Base-by-base conservation (phyloP, 2,888 invertebrate species). In the Phrixothrix hirtus region DNA sequence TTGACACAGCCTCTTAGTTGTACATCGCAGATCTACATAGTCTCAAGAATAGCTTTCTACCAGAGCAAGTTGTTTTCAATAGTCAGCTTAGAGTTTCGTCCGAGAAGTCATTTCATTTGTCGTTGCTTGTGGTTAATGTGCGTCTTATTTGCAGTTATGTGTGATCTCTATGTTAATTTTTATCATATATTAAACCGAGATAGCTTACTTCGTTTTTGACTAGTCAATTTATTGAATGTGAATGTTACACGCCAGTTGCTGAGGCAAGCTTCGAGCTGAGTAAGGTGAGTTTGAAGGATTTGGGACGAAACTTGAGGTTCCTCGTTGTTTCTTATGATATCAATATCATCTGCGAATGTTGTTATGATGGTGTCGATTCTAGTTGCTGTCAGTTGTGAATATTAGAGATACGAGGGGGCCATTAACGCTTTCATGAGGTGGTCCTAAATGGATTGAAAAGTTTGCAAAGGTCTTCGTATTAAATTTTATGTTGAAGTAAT, bases 341-440 rank as follows among this genome's bases (percentile, higher is more conserved):
- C 50, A 15, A 36, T 57, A 39, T 55, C 58, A 30, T 58, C 53
- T 10, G 55, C 57, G 39, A 35, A 57, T 9, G 57, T 48, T 7
- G 37, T 38, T 6, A 42, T 38, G 10, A 39, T n/a, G 29, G 29
- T 29, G 29, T 5, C n/a, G 10, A 3, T 15, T 34, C 35, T 37
- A 15, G 41, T 41, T 25, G n/a, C n/a, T n/a, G n/a, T n/a, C n/a
- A n/a, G n/a, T n/a, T n/a, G n/a, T n/a, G n/a, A n/a, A n/a, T n/a
- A n/a, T n/a, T n/a, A n/a, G 48, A 57, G 9, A 59, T 29, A 17
- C 59, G 55, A 10, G 50, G 16, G n/a, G 29, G 5, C 5, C 5
- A 10, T 6, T 6, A 29, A 13, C 6, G 6, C 6, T 12, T 30
- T 10, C 25, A n/a, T n/a, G n/a, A n/a, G n/a, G n/a, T n/a, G n/a